Evolutionary conservation across 2,113 vertebrate genomes (phyloP).

Genomic region (Cromileptes altivelis): DNA sequence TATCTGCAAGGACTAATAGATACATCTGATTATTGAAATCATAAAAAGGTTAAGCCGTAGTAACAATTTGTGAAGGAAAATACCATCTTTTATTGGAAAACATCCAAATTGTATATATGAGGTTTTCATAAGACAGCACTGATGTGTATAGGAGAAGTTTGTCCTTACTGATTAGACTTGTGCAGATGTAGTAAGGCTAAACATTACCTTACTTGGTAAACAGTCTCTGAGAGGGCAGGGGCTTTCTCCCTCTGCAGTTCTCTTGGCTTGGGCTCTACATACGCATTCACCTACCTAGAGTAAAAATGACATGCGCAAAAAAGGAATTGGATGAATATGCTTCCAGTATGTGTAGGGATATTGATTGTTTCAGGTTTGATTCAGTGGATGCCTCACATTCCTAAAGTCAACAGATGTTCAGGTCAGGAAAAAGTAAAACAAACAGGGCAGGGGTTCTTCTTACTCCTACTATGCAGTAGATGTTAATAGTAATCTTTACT

Average conservation of each 20-base stretch:
- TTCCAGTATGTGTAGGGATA: constrained; percentile 18
- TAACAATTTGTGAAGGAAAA: not conserved
- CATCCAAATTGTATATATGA: constrained; percentile 16
- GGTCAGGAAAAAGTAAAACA: not conserved
- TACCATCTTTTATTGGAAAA: not conserved
- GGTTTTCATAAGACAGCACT: constrained; percentile 39
- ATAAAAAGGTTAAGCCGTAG: not conserved
- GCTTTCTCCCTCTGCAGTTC: constrained; percentile 39
- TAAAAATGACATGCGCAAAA: constrained; percentile 47
- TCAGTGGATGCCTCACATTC: constrained; percentile 3
- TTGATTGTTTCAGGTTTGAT: constrained; percentile 15
- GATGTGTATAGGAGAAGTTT: constrained; percentile 44
- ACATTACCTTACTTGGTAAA: constrained; percentile 82
- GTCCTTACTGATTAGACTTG: constrained; percentile 52
- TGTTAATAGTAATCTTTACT: not conserved
- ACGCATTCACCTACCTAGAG: constrained; percentile 51
- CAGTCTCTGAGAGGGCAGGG: constrained; percentile 43
- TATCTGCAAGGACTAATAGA: constrained; percentile 11
- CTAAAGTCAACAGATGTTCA: constrained; percentile 9
- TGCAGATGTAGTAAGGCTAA: constrained; percentile 62
- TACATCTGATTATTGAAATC: constrained; percentile 2
- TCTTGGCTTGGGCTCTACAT: constrained; percentile 60
- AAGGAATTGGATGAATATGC: constrained; percentile 10
- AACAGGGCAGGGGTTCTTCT: not conserved
- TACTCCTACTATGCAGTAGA: not conserved